phyloP scores from a whole-genome alignment of 2,888 invertebrate genomes.

The Caenorhabditis uteleia region DNA sequence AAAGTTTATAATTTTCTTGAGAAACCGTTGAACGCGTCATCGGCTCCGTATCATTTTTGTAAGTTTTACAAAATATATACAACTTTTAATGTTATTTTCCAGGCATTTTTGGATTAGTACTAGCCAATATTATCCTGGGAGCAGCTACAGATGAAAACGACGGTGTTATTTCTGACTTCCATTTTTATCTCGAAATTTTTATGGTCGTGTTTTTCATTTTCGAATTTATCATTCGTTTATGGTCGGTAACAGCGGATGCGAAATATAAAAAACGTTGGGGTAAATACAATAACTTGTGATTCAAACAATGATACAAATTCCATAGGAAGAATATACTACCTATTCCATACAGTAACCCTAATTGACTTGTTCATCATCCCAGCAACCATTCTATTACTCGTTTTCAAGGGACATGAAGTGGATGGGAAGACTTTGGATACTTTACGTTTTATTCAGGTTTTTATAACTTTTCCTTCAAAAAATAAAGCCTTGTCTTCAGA shows the following conservation, averaged over 20 bases:
- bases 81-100: no score
- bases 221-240: conserved; percentile 57
- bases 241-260: conserved; percentile 60
- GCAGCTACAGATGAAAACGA: conserved; percentile 39
- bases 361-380: conserved; percentile 57
- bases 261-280: conserved; percentile 54
- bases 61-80: conserved; percentile 8
- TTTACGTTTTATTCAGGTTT: conserved; percentile 44
- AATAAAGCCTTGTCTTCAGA: conserved; percentile 44
- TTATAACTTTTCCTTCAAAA: background rate
- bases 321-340: conserved; percentile 43
- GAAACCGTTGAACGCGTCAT: conserved; percentile 46
- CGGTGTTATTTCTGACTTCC: conserved; percentile 18
- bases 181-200: conserved; percentile 49
- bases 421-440: conserved; percentile 39
- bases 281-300: no score
- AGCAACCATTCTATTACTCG: conserved; percentile 54
- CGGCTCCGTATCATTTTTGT: conserved; percentile 54
- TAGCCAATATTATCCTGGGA: conserved; percentile 44
- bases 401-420: conserved; percentile 41
- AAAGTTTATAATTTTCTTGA: conserved; percentile 56
- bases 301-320: no score
- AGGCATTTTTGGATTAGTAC: conserved; percentile 43
- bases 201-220: conserved; percentile 57
- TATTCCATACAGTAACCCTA: conserved; percentile 48